Conservation (phyloP, 2,797 vertebrate species). For the Adrianichthys oophorus region DNA sequence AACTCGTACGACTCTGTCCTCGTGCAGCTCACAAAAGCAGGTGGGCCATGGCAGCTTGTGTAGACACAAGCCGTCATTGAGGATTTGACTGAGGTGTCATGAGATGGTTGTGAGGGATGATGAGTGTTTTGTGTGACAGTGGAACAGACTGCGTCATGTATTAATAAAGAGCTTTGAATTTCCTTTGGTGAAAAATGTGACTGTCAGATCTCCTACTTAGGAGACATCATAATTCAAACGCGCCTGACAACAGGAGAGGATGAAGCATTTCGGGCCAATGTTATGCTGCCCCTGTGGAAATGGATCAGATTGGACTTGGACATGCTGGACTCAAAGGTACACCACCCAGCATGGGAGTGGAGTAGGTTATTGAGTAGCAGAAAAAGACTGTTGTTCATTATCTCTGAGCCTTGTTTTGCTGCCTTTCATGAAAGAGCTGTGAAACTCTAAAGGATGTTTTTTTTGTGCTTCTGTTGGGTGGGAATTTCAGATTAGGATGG, state of each 20-base stretch:
- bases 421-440: slow-evolving; percentile 49
- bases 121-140: slow-evolving; percentile 42
- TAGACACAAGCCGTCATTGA: slow-evolving; percentile 22
- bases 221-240: slow-evolving; percentile 86
- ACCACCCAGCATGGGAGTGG: slow-evolving; percentile 17
- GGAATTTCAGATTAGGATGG: slow-evolving; percentile 65
- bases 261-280: slow-evolving; percentile 79
- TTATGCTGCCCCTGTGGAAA: slow-evolving; percentile 77
- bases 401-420: slow-evolving; percentile 22
- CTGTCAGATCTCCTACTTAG: slow-evolving; percentile 70
- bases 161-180: slow-evolving; percentile 55
- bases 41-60: slow-evolving; percentile 71
- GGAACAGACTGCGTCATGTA: slow-evolving; percentile 48
- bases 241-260: slow-evolving; percentile 79
- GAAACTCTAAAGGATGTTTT: slow-evolving; percentile 45
- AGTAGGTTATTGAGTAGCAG: slow-evolving; percentile 25
- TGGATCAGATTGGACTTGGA: slow-evolving; percentile 89
- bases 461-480: slow-evolving; percentile 42
- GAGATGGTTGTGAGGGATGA: slow-evolving; percentile 42
- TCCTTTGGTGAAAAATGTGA: slow-evolving; percentile 49
- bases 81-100: slow-evolving; percentile 22
- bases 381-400: slow-evolving; percentile 27
- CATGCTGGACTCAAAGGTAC: slow-evolving; percentile 84
- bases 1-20: slow-evolving; percentile 81
- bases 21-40: slow-evolving; percentile 84